Base-by-base conservation (phyloP, 2,888 invertebrate species). In the Agrypnus murinus region DNA sequence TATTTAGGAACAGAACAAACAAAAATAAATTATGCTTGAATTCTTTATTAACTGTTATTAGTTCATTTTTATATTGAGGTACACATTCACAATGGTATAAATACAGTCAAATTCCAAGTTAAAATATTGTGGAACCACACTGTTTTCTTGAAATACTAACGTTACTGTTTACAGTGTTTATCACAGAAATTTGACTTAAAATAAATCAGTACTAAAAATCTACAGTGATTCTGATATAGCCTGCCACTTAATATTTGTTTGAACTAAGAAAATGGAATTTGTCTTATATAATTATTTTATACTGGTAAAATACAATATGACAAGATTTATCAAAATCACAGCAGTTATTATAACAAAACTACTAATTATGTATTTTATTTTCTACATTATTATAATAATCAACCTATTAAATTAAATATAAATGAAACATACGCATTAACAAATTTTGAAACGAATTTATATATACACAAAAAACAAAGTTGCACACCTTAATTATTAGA, bases 161-260 rank as follows among this genome's bases (percentile, higher is more conserved):
- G 25, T 62, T 58, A 63, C 25, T 25, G 65, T 34, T 70, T 65
- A 70, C 71, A 71, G 71, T 71, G 70, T 67, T 75, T 79, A 80
- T 79, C 80, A 80, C 80, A 79, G 80, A 80, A 79, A 80, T 79
- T 79, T 80, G 80, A 80, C 80, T 77, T 77, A 78, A 77, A 74
- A 74, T 65, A 75, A 76, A 72, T 65, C 74, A 78, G 73, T 71
- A 50, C 71, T 59, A 63, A 53, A n/a, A 62, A 17, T 64, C 19
- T 55, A 45, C 32, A 55, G 59, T 32, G 55, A 64, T 59, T 59
- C 57, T 17, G 55, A 34, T 50, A 64, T 55, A 25, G 25, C 10
- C 19, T 34, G 25, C 15, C 17, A 25, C 25, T 25, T 25, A n/a
- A n/a, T 25, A 25, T 25, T 25, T 25, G n/a, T n/a, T n/a, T n/a